A percentile compares a stretch with the other conserved stretches of the same genome.
These are phyloP conservation scores for Limulus polyphemus DNA, from an alignment of 2,888 invertebrate genomes.

Conservation along the genomic window DNA sequence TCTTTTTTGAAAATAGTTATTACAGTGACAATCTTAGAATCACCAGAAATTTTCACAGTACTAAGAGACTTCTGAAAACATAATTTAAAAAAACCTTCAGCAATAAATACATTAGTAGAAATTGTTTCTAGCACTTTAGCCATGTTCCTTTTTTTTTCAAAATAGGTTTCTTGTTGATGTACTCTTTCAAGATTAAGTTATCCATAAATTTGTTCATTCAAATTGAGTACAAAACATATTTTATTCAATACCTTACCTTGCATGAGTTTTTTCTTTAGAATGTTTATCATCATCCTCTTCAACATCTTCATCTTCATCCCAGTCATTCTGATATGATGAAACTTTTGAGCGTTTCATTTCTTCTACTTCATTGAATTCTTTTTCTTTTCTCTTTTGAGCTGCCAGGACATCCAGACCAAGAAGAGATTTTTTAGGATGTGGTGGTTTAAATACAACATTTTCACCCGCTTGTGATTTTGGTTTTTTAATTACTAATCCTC, in stretches of 20 bases:
- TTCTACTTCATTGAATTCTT: constrained; percentile 7
- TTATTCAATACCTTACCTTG: not conserved
- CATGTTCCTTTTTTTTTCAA: too few species aligned
- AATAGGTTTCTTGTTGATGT: too few species aligned
- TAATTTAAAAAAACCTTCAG: too few species aligned
- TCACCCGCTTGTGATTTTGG: constrained; percentile 41
- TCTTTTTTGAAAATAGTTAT: too few species aligned
- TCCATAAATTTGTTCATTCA: not conserved
- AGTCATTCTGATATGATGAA: constrained; percentile 7
- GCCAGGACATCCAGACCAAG: constrained; percentile 75
- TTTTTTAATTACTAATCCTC: constrained; percentile 60
- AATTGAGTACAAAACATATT: not conserved
- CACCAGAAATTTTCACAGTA: too few species aligned
- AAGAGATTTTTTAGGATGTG: constrained; percentile 46
- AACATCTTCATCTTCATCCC: constrained; percentile 5
- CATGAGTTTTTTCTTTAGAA: not conserved
- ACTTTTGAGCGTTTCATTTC: constrained; percentile 31
- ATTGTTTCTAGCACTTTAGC: too few species aligned
- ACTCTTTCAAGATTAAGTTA: too few species aligned
- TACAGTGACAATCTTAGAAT: too few species aligned
- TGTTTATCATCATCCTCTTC: constrained; percentile 10
- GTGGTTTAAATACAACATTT: constrained; percentile 26
- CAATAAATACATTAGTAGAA: too few species aligned
- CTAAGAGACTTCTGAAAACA: too few species aligned
- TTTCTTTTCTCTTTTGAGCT: constrained; percentile 12